A percentile compares a stretch with the other conserved stretches of the same genome.
Conservation (phyloP, 2,113 vertebrate species). For the Marmota monax region DNA sequence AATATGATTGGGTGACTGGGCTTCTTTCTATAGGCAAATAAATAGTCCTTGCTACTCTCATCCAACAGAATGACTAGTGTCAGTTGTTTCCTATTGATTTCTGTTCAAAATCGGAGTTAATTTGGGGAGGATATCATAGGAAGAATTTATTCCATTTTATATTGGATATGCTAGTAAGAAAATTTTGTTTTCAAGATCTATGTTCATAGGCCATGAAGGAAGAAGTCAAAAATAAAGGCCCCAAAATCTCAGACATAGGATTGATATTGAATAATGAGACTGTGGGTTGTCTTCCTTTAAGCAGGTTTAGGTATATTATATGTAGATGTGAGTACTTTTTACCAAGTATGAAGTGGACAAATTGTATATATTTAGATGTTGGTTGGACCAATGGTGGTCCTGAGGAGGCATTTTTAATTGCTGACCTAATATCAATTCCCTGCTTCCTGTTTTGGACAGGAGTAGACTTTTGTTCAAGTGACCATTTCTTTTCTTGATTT, state of each 20-base stretch:
- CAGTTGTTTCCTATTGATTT: not conserved
- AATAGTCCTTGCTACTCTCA: not conserved
- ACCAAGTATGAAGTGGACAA: not conserved
- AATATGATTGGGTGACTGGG: not conserved
- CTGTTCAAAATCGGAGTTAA: not conserved
- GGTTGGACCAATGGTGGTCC: not conserved
- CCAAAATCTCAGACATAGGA: not conserved
- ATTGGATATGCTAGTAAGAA: not conserved
- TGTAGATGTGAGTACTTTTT: not conserved
- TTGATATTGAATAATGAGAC: not conserved
- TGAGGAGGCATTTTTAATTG: not conserved
- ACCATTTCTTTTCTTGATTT: not conserved
- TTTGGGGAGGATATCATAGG: fast-evolving
- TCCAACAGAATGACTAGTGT: not conserved
- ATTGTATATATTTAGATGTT: not conserved
- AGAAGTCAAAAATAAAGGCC: constrained; percentile 20
- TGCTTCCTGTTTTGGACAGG: not conserved
- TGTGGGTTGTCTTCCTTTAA: not conserved
- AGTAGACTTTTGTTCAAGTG: constrained; percentile 31
- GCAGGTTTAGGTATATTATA: not conserved
- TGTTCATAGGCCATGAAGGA: not conserved
- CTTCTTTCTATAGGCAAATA: not conserved
- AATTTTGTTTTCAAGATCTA: not conserved
- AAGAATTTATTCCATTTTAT: not conserved
- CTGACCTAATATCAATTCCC: not conserved